phyloP scores from a whole-genome alignment of 2,797 vertebrate species.

The Pangasius larnaudii region DNA sequence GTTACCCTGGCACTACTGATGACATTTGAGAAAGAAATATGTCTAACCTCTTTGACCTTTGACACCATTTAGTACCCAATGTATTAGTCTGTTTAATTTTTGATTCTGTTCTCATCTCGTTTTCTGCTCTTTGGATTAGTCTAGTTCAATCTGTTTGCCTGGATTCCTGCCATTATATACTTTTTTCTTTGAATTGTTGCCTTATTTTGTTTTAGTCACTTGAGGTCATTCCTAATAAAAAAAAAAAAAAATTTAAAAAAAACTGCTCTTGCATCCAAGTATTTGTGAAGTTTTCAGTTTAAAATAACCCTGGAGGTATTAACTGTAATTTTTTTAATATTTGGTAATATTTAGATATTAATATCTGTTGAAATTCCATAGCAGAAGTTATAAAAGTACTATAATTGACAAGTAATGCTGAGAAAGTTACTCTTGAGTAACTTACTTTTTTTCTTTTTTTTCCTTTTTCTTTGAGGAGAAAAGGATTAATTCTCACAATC shows the following conservation, averaged over 20 bases:
- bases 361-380: background rate
- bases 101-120: background rate
- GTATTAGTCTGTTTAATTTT: background rate
- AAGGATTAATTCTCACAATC: background rate
- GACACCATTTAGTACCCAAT: background rate
- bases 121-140: background rate
- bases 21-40: slow-evolving; percentile 24
- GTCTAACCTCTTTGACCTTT: slow-evolving; percentile 14
- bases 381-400: background rate
- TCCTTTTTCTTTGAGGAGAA: background rate
- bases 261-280: background rate
- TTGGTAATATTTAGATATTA: background rate
- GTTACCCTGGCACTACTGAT: slow-evolving; percentile 25
- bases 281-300: background rate
- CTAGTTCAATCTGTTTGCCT: background rate
- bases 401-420: background rate
- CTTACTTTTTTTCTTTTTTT: background rate
- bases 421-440: background rate
- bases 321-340: background rate
- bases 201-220: background rate
- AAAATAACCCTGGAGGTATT: background rate
- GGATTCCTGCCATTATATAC: background rate
- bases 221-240: background rate
- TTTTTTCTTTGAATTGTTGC: too few species aligned
- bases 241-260: background rate